These are phyloP conservation scores for Drosophila antonietae DNA, from an alignment of 2,888 invertebrate genomes.

Conservation along the genomic window DNA sequence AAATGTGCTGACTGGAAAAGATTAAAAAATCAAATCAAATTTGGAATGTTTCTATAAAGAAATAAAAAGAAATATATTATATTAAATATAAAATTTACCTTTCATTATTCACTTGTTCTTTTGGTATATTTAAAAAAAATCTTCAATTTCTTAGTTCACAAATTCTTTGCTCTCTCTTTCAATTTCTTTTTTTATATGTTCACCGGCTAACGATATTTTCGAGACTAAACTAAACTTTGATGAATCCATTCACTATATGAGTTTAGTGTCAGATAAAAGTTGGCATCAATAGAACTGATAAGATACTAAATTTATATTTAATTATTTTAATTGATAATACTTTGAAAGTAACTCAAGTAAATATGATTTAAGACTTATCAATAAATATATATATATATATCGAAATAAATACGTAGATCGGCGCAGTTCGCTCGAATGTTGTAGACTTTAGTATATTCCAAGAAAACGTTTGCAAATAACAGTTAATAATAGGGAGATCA, in stretches of 20 bases:
- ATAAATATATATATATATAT: not conserved
- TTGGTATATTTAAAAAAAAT: not conserved
- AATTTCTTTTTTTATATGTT: not conserved
- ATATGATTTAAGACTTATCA: conserved; percentile 32
- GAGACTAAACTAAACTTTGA: conserved; percentile 22
- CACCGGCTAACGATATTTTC: conserved; percentile 11
- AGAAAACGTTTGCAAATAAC: not conserved
- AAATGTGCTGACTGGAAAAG: conserved; percentile 19
- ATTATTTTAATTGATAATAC: conserved; percentile 3
- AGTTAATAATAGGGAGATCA: conserved; percentile 7
- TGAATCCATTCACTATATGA: conserved; percentile 22
- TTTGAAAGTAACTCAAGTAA: not conserved
- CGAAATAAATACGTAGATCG: not conserved
- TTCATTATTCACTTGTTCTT: conserved; percentile 18
- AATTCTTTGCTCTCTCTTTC: not conserved
- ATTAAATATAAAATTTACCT: conserved; percentile 17
- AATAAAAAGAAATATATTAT: too few relatives aligned
- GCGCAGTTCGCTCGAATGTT: not conserved
- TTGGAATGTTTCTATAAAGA: not conserved
- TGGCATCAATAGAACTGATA: conserved; percentile 23
- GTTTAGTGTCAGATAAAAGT: conserved; percentile 1
- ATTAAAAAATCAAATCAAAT: not conserved
- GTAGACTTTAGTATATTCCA: not conserved
- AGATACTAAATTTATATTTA: conserved; percentile 30
- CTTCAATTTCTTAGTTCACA: not conserved